Evolutionary conservation across 2,797 vertebrate species (phyloP), one percentile per base, ranked within the genome.

Genomic region (Brotula barbata): DNA sequence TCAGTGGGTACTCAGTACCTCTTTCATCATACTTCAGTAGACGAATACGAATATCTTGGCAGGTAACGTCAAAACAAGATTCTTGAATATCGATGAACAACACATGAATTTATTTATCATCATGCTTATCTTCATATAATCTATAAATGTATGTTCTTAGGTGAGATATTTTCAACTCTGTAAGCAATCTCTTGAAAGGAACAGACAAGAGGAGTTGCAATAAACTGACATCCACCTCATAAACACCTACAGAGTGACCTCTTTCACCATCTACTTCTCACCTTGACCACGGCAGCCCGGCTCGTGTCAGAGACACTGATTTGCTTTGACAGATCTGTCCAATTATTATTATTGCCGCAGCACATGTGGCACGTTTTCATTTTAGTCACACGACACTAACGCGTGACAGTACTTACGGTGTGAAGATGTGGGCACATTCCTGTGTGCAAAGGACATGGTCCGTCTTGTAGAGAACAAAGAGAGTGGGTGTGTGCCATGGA

Each of bases 1-100:
- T 78, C 80, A 82, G 43, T 13, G 36, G 56, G 31, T 57, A 68
- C 65, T 75, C 73, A 53, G 54, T 12, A 1, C 55, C 55, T 71
- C 66, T 66, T 20, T 64, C 21, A 64, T 68, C 23, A 31, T 10
- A 5, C 10, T 34, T 17, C 12, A 42, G 10, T 43, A 3, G 44
- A 31, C 20, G 65, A 68, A 69, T 47, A 52, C n/a, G 28, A 50
- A 40, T 44, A 43, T 55, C 19, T 23, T 54, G n/a, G 31, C 28
- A 21, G 16, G 33, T 17, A 64, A 59, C 44, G 34, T 34, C 52
- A 28, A 28, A 28, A 28, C 34, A 36, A 10, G 23, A 10, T 21
- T 42, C 17, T 28, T 45, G 46, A 23, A 11, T 50, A 17, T 34
- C 50, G 25, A 52, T 47, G n/a, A 22, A 39, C 47, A 43, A 40